Evolutionary conservation across 2,797 vertebrate species (phyloP), one percentile per base, ranked within the genome.

Genomic region (Aythya fuligula): DNA sequence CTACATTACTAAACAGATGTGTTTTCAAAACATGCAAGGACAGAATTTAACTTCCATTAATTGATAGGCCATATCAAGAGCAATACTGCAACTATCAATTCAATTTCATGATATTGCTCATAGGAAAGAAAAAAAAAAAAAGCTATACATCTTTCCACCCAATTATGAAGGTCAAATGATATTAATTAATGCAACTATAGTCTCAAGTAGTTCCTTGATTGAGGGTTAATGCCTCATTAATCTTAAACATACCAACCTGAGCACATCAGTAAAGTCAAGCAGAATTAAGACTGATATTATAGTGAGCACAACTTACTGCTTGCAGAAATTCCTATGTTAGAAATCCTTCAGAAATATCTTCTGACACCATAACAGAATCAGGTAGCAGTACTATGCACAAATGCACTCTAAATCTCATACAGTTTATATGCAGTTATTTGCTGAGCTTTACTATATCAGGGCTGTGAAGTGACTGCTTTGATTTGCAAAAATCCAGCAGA

Each of bases 211-310:
- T 72, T 91, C 84, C 94, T 95, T 97, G 96, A 97, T 95, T 95
- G 96, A 97, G 96, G 95, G 94, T 78, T 76, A 94, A 96, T 95
- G 96, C 94, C 94, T 97, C 97, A 96, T 97, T 97, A 97, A 97
- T 97, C 96, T 96, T 92, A 85, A 96, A 93, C 84, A 41, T 65
- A 95, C 81, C 94, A 95, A 85, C 92, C 87, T 27, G 62, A 94
- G 94, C 95, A 92, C 91, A 96, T 87, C 83, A 21, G 87, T 32
- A 56, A 95, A 97, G 96, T 97, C 95, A 90, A 87, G 91, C 13
- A 95, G 96, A 97, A 95, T 93, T 95, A 97, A 54, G 76, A 85
- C 80, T 82, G 93, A 80, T 85, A 90, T 96, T 92, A 87, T 83
- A 28, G 43, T 24, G 82, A 89, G 92, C 87, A 89, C 78, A 89